Conservation (phyloP, 2,888 invertebrate genomes). For the Coremacera marginata region DNA sequence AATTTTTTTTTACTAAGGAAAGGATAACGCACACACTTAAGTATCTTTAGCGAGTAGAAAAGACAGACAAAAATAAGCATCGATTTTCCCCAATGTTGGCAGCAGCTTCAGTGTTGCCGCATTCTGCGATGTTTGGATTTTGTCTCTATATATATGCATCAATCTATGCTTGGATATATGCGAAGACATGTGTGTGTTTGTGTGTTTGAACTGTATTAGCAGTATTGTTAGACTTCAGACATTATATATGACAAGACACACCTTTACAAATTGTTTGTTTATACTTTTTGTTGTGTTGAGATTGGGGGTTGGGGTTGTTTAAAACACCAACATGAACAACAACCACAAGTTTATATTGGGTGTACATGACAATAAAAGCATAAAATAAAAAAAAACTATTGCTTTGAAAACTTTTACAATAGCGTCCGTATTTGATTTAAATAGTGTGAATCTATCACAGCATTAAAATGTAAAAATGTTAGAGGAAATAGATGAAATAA, state of each 20-base stretch:
- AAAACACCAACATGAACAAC: not conserved
- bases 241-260: not conserved
- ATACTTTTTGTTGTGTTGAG: too few species aligned
- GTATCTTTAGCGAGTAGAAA: not conserved
- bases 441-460: not conserved
- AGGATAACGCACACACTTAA: constrained; percentile 20
- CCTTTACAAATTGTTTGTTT: not conserved
- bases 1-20: not conserved
- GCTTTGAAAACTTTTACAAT: constrained; percentile 4
- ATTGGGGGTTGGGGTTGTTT: too few species aligned
- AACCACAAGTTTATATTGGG: constrained; percentile 13
- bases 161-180: not conserved
- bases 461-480: not conserved
- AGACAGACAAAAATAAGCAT: not conserved
- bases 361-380: not conserved
- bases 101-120: not conserved
- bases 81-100: not conserved
- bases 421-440: not conserved
- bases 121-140: not conserved
- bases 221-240: not conserved
- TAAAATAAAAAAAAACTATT: not conserved
- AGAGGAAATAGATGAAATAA: not conserved
- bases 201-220: not conserved
- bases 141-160: not conserved
- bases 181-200: not conserved